Conservation (phyloP, 2,888 invertebrate species). For the Chaetogeoica ovagalla region DNA sequence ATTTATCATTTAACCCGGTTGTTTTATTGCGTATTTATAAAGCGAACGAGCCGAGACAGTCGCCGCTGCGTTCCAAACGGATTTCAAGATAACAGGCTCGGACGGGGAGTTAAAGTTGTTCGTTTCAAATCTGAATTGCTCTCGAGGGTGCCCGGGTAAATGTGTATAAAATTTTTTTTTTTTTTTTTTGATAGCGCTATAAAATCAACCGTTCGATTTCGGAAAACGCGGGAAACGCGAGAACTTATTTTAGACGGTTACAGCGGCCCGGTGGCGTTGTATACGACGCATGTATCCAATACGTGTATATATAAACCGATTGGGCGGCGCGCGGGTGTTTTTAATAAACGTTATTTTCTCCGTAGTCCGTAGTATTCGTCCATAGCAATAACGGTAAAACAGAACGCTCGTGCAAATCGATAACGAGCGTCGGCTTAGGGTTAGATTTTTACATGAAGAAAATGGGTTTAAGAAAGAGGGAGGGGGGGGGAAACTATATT, state of each 20-base stretch:
- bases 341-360: neutral
- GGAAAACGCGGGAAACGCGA: neutral
- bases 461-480: too few species aligned
- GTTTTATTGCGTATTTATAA: neutral
- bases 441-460: neutral
- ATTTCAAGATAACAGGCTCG: conserved; percentile 13
- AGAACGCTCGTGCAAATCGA: neutral
- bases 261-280: too few species aligned
- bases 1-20: neutral
- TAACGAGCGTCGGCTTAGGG: too few species aligned
- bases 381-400: neutral
- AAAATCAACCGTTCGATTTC: conserved; percentile 26
- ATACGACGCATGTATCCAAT: too few species aligned
- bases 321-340: neutral
- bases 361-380: too few species aligned
- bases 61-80: neutral
- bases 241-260: conserved; percentile 1
- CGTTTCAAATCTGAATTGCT: conserved; percentile 35
- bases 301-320: neutral
- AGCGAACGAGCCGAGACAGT: neutral
- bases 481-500: too few species aligned
- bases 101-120: conserved; percentile 30
- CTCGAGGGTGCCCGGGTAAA: conserved; percentile 16
- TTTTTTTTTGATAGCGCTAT: conserved; percentile 1
- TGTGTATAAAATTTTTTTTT: neutral